Evolutionary conservation across 2,888 invertebrate species (phyloP).

Genomic region (Pristionchus arcanus): DNA sequence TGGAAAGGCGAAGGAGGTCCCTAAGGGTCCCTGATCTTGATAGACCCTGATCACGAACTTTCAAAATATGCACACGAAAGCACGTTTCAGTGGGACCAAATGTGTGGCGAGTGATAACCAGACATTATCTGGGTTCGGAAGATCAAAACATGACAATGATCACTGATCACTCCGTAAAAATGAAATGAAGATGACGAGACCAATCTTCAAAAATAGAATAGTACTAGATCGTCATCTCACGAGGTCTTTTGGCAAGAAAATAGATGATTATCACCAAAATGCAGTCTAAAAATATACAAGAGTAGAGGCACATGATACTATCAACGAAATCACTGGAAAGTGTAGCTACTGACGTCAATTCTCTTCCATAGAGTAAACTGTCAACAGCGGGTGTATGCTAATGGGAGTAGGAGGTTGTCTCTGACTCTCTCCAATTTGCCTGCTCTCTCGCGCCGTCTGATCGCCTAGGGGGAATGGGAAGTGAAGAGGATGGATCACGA

Average conservation of each 20-base stretch:
- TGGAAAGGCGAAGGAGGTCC: background rate
- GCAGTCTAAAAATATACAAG: background rate
- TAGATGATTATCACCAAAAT: background rate
- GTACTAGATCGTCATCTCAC: too few relatives aligned
- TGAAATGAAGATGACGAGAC: background rate
- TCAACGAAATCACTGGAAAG: background rate
- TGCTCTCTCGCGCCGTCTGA: background rate
- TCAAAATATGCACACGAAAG: background rate
- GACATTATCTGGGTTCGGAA: background rate
- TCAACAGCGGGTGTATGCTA: constrained; percentile 8
- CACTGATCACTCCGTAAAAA: background rate
- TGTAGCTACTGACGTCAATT: background rate
- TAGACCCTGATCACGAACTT: background rate
- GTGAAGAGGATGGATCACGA: background rate
- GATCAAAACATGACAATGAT: background rate
- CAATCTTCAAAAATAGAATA: background rate
- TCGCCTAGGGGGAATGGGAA: background rate
- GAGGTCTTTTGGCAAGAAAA: too few relatives aligned
- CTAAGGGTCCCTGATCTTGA: background rate
- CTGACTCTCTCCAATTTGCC: background rate
- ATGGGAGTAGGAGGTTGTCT: background rate
- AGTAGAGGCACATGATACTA: background rate
- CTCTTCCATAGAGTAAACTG: background rate
- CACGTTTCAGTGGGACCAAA: background rate
- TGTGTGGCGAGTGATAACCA: background rate